Evolutionary conservation across 2,888 invertebrate genomes (phyloP).

Genomic region (Nephrotoma guestfalica): DNA sequence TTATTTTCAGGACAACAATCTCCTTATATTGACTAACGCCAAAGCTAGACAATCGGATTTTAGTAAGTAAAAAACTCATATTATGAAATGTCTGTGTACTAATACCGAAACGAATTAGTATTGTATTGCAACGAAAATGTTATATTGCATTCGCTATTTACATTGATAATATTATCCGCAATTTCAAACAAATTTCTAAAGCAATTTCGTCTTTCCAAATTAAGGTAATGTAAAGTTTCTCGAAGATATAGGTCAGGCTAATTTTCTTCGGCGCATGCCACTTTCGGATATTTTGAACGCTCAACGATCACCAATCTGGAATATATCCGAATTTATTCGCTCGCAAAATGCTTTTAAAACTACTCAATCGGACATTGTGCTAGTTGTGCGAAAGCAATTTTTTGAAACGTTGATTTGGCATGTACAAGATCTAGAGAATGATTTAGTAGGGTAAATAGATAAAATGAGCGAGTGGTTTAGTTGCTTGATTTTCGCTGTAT

Average conservation of each 20-base stretch:
- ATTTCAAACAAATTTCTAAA: not conserved
- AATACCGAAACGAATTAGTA: not conserved
- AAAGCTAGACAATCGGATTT: conserved; percentile 4
- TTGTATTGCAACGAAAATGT: not conserved
- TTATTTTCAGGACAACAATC: conserved; percentile 5
- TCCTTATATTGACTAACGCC: conserved; percentile 7
- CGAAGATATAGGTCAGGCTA: not conserved
- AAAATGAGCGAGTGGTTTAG: not conserved
- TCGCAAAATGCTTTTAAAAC: not conserved
- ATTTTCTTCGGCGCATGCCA: not conserved
- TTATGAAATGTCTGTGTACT: not conserved
- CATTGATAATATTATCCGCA: conserved; percentile 17
- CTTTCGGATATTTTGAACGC: not conserved
- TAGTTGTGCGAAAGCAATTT: conserved; percentile 37
- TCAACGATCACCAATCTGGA: not conserved
- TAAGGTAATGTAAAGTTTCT: not conserved
- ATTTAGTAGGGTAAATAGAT: not conserved
- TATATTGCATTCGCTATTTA: not conserved
- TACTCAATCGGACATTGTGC: not conserved
- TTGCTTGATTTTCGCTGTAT: not conserved
- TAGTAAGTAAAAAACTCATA: conserved; percentile 7
- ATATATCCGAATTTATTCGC: not conserved
- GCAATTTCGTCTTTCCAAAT: not conserved
- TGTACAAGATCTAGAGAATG: conserved; percentile 31
- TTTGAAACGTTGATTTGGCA: conserved; percentile 54